Evolutionary conservation across 2,113 vertebrate species (phyloP).

Genomic region (Aleadryas rufinucha): DNA sequence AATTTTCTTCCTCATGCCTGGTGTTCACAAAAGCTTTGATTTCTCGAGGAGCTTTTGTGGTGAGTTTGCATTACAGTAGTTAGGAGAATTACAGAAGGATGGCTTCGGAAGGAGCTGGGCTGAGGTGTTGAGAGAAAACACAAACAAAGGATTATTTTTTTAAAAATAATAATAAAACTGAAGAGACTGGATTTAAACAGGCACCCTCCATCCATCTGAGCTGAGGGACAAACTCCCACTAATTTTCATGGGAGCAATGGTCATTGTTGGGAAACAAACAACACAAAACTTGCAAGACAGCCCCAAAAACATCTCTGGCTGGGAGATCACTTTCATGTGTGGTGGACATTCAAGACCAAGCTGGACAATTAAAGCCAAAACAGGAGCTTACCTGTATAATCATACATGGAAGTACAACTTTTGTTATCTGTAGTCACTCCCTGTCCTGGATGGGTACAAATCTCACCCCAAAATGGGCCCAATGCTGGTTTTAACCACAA

Average conservation of each 20-base stretch:
- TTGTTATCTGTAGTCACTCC: not conserved
- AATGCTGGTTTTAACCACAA: not conserved
- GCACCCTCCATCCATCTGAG: not conserved
- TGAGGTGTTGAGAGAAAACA: constrained; percentile 17
- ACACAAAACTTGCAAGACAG: not conserved
- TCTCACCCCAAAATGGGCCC: not conserved
- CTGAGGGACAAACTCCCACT: not conserved
- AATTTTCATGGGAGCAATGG: not conserved
- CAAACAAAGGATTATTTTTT: constrained; percentile 7
- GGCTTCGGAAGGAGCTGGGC: constrained; percentile 19
- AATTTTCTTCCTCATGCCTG: constrained; percentile 16
- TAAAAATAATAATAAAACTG: not conserved
- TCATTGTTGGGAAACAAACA: not conserved
- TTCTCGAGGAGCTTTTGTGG: constrained; percentile 44
- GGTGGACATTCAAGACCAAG: not conserved
- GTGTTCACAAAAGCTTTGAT: constrained; percentile 36
- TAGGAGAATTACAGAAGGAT: constrained; percentile 46
- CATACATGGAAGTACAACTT: not conserved
- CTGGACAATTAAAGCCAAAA: not conserved
- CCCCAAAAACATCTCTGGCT: not conserved
- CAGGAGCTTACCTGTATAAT: not conserved
- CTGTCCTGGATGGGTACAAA: not conserved
- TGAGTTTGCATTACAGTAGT: constrained; percentile 38
- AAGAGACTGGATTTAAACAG: not conserved
- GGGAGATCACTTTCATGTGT: fast-evolving